Conservation (phyloP, 35 echinoderm and acorn worm species). For the Anneissia japonica region DNA sequence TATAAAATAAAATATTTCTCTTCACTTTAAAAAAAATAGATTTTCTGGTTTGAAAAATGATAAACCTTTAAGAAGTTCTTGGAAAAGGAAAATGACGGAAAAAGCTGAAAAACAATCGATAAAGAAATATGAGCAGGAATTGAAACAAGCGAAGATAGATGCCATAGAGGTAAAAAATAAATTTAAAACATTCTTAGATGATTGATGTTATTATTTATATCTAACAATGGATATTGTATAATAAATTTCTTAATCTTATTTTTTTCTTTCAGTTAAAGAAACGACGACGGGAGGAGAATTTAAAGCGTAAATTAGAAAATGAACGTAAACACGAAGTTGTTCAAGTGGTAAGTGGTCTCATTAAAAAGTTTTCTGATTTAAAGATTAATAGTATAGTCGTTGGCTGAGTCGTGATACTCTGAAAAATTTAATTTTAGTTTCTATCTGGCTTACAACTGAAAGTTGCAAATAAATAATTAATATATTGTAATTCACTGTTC, state of each 20-base stretch:
- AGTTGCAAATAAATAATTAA: no score
- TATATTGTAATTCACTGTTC: no score
- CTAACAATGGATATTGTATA: no score
- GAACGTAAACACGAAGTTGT: slow-evolving; percentile 73
- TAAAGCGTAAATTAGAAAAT: slow-evolving; percentile 68
- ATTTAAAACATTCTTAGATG: no score
- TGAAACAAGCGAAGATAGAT: slow-evolving; percentile 37
- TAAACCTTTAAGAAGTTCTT: slow-evolving; percentile 62
- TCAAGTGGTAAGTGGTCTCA: slow-evolving; percentile 61
- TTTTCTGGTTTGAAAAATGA: slow-evolving; percentile 74
- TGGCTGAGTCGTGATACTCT: neutral
- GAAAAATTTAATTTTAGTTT: no score
- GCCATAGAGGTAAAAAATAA: slow-evolving; percentile 40
- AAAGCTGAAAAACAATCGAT: slow-evolving; percentile 74
- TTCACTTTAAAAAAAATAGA: slow-evolving; percentile 43
- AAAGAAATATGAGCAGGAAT: slow-evolving; percentile 71
- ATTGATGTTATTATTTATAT: no score
- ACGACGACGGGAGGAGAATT: slow-evolving; percentile 48
- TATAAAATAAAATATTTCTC: neutral
- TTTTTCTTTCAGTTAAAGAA: slow-evolving; percentile 49
- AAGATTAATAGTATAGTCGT: neutral
- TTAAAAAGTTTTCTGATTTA: neutral
- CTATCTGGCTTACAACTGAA: no score
- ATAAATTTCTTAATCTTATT: no score
- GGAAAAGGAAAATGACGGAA: slow-evolving; percentile 78